Evolutionary conservation across 2,113 vertebrate species (phyloP).

Genomic region (Eonycteris spelaea): DNA sequence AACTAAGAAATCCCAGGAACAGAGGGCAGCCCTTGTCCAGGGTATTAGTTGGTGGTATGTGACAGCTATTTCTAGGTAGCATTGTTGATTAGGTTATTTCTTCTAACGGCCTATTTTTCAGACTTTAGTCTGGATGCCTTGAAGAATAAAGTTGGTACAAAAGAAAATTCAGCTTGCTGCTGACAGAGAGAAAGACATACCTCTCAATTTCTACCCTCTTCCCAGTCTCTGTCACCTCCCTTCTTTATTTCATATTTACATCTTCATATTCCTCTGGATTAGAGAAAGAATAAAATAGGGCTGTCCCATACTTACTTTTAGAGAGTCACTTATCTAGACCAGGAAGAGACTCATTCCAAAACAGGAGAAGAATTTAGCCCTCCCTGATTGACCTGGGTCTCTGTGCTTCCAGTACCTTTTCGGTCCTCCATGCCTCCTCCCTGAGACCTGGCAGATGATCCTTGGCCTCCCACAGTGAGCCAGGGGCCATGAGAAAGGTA

Average conservation of each 20-base stretch:
- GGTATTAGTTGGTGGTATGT: neutral
- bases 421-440: neutral
- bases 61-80: neutral
- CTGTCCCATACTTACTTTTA: neutral
- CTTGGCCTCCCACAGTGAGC: neutral
- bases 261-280: neutral
- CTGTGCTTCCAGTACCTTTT: neutral
- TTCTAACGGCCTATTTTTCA: neutral
- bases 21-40: neutral
- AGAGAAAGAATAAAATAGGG: neutral
- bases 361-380: neutral
- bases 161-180: neutral
- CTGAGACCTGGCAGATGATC: neutral
- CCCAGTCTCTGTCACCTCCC: neutral
- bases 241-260: neutral
- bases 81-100: neutral
- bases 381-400: neutral
- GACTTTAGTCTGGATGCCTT: neutral
- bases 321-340: neutral
- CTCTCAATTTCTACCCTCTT: neutral
- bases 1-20: neutral
- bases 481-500: neutral
- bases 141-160: neutral
- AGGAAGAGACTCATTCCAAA: neutral
- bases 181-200: neutral